Evolutionary conservation across 2,113 vertebrate genomes (phyloP).

Genomic region (Nerophis ophidion): DNA sequence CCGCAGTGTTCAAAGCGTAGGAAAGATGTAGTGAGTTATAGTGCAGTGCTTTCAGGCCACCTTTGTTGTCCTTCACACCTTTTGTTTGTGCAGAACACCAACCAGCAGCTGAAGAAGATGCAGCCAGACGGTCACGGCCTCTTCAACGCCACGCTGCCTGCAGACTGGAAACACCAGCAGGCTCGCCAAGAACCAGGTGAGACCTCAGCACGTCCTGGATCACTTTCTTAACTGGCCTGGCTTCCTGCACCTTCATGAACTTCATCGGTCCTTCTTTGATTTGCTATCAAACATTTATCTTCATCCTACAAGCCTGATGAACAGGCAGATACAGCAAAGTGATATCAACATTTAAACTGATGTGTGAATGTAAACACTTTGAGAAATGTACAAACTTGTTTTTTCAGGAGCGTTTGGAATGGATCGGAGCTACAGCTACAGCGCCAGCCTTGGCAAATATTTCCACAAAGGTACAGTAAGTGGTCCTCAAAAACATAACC

Average conservation of each 20-base stretch:
- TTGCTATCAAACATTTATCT: neutral
- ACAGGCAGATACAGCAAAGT: constrained; percentile 13
- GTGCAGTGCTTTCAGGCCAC: neutral
- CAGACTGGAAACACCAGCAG: constrained; percentile 84
- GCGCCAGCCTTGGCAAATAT: constrained; percentile 71
- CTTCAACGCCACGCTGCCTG: constrained; percentile 81
- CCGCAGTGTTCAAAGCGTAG: too few relatives aligned
- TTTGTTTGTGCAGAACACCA: constrained; percentile 66
- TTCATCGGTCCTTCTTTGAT: too few relatives aligned
- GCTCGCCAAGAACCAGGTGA: constrained; percentile 71
- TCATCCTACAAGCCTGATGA: neutral
- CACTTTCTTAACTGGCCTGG: too few relatives aligned
- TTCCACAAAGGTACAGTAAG: constrained; percentile 74
- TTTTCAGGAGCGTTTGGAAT: constrained; percentile 72
- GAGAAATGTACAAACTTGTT: constrained; percentile 24
- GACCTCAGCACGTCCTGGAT: neutral
- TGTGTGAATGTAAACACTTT: constrained; percentile 20
- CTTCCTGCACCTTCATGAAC: too few relatives aligned
- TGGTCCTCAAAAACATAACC: too few relatives aligned
- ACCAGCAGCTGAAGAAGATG: constrained; percentile 74
- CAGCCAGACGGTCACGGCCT: constrained; percentile 71
- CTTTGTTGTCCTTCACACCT: neutral
- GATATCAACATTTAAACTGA: constrained; percentile 15
- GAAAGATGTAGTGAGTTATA: too few relatives aligned
- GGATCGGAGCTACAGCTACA: constrained; percentile 80